Base-by-base conservation (phyloP, 2,113 vertebrate species). In the Cariama cristata region DNA sequence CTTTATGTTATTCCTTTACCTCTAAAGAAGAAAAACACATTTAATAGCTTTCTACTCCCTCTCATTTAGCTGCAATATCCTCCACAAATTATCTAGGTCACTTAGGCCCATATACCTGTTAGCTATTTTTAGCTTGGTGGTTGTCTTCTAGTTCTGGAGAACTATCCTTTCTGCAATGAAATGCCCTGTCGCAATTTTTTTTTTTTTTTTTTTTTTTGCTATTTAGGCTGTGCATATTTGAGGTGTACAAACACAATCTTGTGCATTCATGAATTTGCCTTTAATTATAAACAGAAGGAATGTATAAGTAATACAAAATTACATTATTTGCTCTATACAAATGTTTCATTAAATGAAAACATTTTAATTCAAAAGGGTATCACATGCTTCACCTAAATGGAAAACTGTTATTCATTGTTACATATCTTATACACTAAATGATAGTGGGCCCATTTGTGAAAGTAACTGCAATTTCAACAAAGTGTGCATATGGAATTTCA, bases 61-160 rank as follows among this genome's bases (percentile, higher is more conserved):
- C 94, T 92, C 47, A 82, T 69, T 94, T 89, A 86, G 13, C 60
- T 91, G 44, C 33, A 90, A 58, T 81, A 79, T 63, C 19, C 58
- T 93, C 32, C 92, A 92, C 58, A 89, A 89, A 79, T 91, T 85
- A 83, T 82, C 47, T 86, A 75, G 86, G 71, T 93, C 87, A 90
- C 71, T 90, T 74, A 55, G 24, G 26, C 24, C 63, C 49, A 50
- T 80, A 80, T 64, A 68, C 22, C 11, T 68, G 38, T 66, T 69
- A 45, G 35, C 20, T 96, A 72, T 91, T 93, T 96, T 93, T 96
- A 93, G 49, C 32, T 74, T 72, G 30, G 50, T 93, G 8, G 8
- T 93, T 96, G 50, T 91, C 56, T 68, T 90, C 64, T 72, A 23
- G 23, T 90, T 89, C 47, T 95, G 49, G 56, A 90, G 17, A 83